A percentile compares a stretch with the other conserved stretches of the same genome.
Conservation (phyloP, 2,113 vertebrate species). For the Nycticryphes semicollaris region DNA sequence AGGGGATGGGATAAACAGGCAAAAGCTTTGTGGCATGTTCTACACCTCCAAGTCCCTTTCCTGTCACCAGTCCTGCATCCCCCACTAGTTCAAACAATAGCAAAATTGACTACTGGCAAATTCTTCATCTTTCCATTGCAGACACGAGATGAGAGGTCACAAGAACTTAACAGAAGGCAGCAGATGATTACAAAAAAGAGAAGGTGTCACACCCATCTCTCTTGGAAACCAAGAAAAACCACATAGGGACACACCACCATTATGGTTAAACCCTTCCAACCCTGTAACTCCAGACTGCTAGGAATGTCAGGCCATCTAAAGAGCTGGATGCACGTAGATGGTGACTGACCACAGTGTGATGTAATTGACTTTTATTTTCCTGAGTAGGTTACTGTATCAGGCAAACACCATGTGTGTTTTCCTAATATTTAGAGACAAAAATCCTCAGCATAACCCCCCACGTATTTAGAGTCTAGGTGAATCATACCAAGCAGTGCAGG, state of each 20-base stretch:
- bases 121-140: not conserved
- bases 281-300: not conserved
- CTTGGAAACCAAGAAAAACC: not conserved
- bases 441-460: not conserved
- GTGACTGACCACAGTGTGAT: not conserved
- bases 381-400: not conserved
- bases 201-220: conserved; percentile 15
- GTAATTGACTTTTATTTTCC: not conserved
- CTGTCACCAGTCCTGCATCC: not conserved
- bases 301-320: not conserved
- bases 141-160: not conserved
- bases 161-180: conserved; percentile 11
- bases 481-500: not conserved
- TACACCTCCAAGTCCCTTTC: not conserved
- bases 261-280: not conserved
- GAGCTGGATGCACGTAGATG: not conserved
- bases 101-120: not conserved
- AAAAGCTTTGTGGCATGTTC: not conserved
- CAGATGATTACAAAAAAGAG: conserved; percentile 12
- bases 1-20: not conserved
- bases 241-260: not conserved
- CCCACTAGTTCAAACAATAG: not conserved
- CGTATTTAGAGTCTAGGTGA: not conserved
- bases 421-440: not conserved
- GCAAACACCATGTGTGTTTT: not conserved